Conservation (phyloP, 2,797 vertebrate genomes). For the Poecile montanus region DNA sequence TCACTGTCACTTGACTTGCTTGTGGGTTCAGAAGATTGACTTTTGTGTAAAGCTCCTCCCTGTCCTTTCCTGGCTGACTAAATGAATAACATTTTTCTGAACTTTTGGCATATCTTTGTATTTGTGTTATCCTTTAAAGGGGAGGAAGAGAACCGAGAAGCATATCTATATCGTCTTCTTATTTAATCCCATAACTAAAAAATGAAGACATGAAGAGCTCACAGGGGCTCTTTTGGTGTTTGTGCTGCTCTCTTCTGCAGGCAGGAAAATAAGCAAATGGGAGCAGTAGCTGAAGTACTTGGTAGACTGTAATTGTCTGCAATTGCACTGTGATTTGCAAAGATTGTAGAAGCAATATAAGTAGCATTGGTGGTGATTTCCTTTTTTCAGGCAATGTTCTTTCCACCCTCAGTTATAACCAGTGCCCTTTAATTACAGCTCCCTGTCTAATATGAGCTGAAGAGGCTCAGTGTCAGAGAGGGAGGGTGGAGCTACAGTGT, state of each 20-base stretch:
- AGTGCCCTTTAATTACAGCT: background rate
- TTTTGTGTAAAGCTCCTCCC: background rate
- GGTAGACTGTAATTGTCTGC: background rate
- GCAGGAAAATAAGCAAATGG: background rate
- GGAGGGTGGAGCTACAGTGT: background rate
- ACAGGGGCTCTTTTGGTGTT: background rate
- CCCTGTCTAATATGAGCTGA: background rate
- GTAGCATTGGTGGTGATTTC: background rate
- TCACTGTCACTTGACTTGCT: background rate
- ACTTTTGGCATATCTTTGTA: conserved; percentile 26
- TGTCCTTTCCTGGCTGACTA: background rate
- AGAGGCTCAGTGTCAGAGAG: background rate
- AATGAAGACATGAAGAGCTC: background rate
- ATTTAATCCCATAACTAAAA: background rate
- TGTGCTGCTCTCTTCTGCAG: background rate
- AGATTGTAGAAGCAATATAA: background rate
- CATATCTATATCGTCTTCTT: background rate
- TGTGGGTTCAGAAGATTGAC: background rate
- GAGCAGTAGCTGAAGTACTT: background rate
- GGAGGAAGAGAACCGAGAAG: background rate
- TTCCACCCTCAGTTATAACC: background rate
- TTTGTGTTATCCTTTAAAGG: background rate
- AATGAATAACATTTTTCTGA: conserved; percentile 37
- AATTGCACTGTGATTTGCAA: background rate
- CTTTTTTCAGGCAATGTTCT: background rate